Percentiles rank a stretch among this genome's conserved stretches.
phyloP scores from a whole-genome alignment of 2,888 invertebrate genomes.

The Cotesia congregata region DNA sequence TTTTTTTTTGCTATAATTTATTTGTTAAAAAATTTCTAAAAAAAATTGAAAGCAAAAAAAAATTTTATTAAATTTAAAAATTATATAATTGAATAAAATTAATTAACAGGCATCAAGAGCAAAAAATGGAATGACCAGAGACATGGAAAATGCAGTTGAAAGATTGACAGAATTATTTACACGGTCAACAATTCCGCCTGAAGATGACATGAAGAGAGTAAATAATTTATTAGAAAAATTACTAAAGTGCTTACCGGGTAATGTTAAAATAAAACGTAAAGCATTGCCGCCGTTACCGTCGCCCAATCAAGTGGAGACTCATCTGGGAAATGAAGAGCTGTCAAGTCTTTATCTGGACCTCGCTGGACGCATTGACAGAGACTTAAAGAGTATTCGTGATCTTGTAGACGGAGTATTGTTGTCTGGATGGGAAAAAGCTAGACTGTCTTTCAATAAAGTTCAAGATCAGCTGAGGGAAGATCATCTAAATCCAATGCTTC shows the following conservation, averaged over 20 bases:
- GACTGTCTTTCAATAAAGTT: conserved; percentile 26
- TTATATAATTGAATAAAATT: background rate
- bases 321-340: conserved; percentile 38
- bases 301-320: conserved; percentile 11
- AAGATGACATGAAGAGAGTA: conserved; percentile 15
- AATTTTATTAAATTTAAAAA: background rate
- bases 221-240: conserved; percentile 26
- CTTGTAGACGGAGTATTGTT: conserved; percentile 38
- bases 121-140: background rate
- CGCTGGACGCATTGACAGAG: conserved; percentile 36
- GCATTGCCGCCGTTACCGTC: conserved; percentile 17
- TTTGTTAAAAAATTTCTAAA: too few species aligned
- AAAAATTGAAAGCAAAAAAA: too few species aligned
- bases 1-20: too few species aligned
- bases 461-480: conserved; percentile 42
- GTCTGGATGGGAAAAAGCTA: conserved; percentile 41
- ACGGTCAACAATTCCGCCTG: background rate
- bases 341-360: conserved; percentile 40
- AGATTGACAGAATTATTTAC: background rate
- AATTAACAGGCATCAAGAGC: conserved; percentile 1
- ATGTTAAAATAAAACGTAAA: conserved; percentile 13
- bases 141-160: background rate
- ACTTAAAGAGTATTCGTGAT: conserved; percentile 39
- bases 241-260: background rate
- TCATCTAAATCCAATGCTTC: conserved; percentile 11